Base-by-base conservation (phyloP, 2,113 vertebrate species). In the Leuciscus idus region DNA sequence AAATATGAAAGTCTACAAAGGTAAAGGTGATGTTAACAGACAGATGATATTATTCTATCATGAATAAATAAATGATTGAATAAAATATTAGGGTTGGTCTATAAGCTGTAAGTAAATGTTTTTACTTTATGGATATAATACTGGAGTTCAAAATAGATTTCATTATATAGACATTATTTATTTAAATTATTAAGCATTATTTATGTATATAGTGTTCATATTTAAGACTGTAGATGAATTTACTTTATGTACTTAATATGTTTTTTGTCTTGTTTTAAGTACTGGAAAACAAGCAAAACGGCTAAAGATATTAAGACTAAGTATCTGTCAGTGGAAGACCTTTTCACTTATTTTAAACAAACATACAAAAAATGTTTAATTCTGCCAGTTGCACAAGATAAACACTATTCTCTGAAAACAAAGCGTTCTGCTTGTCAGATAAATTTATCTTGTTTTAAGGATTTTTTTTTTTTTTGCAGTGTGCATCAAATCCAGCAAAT, bases 1-100 rank as follows among this genome's bases (percentile, higher is more conserved):
- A 78, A 79, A 79, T 26, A 84, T 55, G 46, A 81, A 84, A 83
- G 39, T 33, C 81, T 21, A 43, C 36, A 52, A 28, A 57, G 52
- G 68, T 59, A 84, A 15, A 36, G 10, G 11, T 30, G 17, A 70
- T 70, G 30, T 33, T 73, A 59, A 59, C 50, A 43, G 66, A 57
- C 81, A 59, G 81, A 39, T 39, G 7, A 33, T 83, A 72, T 73
- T 72, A 73, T 73, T 73, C 28, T 83, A 33, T 57, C 48, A 73
- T 28, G 7, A 57, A 73, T 83, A 83, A 70, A 66, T 66, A 28
- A 55, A 57, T 15, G 28, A 55, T 10, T 39, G 50, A 52, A 70
- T 68, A 52, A 82, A 70, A 68, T 70, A 52, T 30, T 70, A 52
- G n/a, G 2, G 6, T 81, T 68, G 61, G 39, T 82, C 43, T 50